Percentiles rank a stretch among this genome's conserved stretches.
phyloP scores from a whole-genome alignment of 2,797 vertebrate species.

The Myotis myotis region DNA sequence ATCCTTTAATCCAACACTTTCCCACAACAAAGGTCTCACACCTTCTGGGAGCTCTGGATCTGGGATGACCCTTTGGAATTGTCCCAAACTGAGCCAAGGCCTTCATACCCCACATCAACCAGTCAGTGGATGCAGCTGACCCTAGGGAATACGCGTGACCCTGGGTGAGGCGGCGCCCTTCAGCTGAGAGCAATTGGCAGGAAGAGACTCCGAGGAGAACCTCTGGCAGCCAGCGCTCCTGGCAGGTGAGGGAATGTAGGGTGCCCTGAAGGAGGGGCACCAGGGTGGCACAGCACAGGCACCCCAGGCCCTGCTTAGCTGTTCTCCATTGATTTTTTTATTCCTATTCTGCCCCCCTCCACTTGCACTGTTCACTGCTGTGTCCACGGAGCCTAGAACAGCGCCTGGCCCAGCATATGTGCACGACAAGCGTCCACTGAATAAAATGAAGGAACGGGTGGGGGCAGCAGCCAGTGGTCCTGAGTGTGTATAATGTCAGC shows the following conservation, averaged over 20 bases:
- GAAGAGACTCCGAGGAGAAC: neutral
- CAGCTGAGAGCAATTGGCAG: neutral
- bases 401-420: neutral
- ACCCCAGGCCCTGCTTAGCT: neutral
- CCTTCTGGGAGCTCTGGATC: neutral
- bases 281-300: neutral
- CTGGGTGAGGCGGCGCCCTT: neutral
- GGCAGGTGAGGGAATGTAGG: too few relatives aligned
- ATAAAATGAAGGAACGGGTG: neutral
- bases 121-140: neutral
- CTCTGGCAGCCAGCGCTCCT: rapidly evolving
- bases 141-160: neutral
- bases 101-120: neutral
- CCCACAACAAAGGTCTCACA: neutral
- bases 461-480: too few relatives aligned
- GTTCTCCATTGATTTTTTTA: neutral
- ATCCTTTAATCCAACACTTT: neutral
- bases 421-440: neutral
- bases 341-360: neutral
- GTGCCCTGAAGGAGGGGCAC: neutral
- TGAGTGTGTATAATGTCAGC: rapidly evolving
- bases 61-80: neutral
- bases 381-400: neutral
- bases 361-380: neutral
- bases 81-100: neutral